Evolutionary conservation across 2,113 vertebrate species (phyloP), one percentile per base, ranked within the genome.

Genomic region (Sigmodon hispidus): DNA sequence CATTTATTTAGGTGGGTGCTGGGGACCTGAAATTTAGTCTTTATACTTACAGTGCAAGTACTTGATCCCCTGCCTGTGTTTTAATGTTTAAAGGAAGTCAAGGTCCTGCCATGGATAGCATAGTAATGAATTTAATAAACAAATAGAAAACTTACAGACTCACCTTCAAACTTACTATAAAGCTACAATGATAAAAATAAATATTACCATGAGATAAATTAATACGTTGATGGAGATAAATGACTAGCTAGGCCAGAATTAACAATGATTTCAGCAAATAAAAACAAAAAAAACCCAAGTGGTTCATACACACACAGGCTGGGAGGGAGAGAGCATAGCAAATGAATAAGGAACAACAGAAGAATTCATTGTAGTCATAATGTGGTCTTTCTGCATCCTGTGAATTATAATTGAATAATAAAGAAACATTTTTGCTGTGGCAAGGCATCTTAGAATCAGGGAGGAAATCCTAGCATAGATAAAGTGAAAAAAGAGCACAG

Each of bases 321-420:
- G 1, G 15, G 1, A 0, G n/a, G 9, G n/a, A 5, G 22, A 73
- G 10, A 26, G 10, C 34, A 55, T 10, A 80, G 7, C 57, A 45
- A 84, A 84, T 45, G 34, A n/a, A 3, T 22, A 15, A 43, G 73
- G 29, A 40, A 89, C 59, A 52, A 40, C 31, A 89, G 55, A 81
- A 40, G 24, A 61, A 61, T 4, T 45, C 31, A 45, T 2, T 84
- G 2, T 31, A 61, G n/a, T n/a, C n/a, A n/a, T n/a, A n/a, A n/a
- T n/a, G n/a, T n/a, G n/a, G n/a, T n/a, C n/a, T n/a, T n/a, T n/a
- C n/a, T n/a, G n/a, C n/a, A n/a, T n/a, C n/a, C n/a, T n/a, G n/a
- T n/a, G n/a, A n/a, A n/a, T n/a, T n/a, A n/a, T n/a, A n/a, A n/a
- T n/a, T n/a, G n/a, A n/a, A n/a, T n/a, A n/a, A n/a, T n/a, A n/a